A percentile compares a stretch with the other conserved stretches of the same genome.
phyloP scores from a whole-genome alignment of 2,113 vertebrate species.

The Neogobius melanostomus region DNA sequence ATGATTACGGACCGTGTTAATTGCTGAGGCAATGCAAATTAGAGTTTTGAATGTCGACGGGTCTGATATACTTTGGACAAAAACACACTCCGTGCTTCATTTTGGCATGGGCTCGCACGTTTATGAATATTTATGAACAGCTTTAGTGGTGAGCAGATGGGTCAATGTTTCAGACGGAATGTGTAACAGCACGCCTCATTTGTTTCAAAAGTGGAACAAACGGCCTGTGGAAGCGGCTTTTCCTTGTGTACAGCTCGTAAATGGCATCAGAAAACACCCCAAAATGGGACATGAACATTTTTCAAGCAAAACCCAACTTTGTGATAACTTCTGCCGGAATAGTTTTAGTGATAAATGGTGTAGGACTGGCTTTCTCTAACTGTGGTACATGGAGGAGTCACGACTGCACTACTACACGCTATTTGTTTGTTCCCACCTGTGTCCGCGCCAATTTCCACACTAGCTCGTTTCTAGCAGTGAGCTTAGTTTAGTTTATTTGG shows the following conservation, averaged over 20 bases:
- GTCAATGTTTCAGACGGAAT: constrained; percentile 5
- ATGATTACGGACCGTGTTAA: background rate
- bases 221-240: background rate
- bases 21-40: background rate
- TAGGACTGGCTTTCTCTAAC: too few species aligned
- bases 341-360: too few species aligned
- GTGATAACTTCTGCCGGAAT: too few species aligned
- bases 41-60: background rate
- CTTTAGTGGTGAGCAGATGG: constrained; percentile 2
- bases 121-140: constrained; percentile 5
- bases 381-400: too few species aligned
- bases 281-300: too few species aligned
- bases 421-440: too few species aligned
- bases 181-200: constrained; percentile 2
- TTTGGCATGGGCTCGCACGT: background rate
- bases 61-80: background rate
- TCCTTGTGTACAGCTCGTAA: background rate
- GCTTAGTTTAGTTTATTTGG: too few species aligned
- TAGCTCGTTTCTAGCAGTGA: too few species aligned
- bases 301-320: too few species aligned
- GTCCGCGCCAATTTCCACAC: too few species aligned
- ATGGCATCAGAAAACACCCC: background rate
- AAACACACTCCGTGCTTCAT: background rate
- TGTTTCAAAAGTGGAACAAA: background rate
- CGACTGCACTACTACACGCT: too few species aligned